Evolutionary conservation across 2,113 vertebrate genomes (phyloP).

Genomic region (Tauraco erythrolophus): DNA sequence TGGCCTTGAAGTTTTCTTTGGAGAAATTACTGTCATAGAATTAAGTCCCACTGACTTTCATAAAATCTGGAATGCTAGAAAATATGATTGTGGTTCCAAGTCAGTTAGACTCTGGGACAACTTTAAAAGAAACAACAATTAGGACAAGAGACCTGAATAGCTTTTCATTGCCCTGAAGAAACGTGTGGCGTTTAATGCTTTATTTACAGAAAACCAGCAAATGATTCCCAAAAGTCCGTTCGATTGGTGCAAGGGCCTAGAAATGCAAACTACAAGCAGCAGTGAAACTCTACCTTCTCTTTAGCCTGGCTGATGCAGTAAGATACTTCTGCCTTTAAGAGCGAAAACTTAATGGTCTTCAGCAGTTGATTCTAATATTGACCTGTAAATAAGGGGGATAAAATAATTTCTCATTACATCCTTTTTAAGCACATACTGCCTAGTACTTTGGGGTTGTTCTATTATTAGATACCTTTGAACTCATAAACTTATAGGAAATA

Average conservation of each 20-base stretch:
- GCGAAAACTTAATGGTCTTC: background rate
- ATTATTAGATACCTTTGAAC: background rate
- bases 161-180: background rate
- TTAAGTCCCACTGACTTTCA: background rate
- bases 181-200: background rate
- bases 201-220: background rate
- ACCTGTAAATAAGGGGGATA: background rate
- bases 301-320: background rate
- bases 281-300: background rate
- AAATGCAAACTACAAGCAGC: rapidly evolving
- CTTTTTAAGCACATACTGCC: background rate
- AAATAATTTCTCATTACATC: background rate
- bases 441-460: background rate
- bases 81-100: rapidly evolving
- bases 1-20: background rate
- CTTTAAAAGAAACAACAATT: background rate
- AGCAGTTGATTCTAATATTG: background rate
- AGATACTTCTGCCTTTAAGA: background rate
- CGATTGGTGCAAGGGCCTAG: background rate
- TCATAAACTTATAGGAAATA: slow-evolving; percentile 2
- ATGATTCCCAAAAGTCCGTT: background rate
- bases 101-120: background rate
- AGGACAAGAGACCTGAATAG: background rate
- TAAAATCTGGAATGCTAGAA: background rate
- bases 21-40: background rate